Conservation (phyloP, 1,140 invertebrate species). For the Trachelipus rathkii region DNA sequence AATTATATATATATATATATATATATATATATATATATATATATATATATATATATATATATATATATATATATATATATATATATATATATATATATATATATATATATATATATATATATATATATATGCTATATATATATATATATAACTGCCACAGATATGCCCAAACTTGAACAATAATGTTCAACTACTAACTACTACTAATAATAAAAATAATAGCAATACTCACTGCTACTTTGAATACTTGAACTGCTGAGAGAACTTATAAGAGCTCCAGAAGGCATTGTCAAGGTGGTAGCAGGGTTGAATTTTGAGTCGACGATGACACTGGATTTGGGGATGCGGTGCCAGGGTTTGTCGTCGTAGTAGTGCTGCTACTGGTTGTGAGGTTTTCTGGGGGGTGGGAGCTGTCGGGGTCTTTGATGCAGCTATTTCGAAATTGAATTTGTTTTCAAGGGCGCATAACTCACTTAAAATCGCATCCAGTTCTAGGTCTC, state of each 20-base stretch:
- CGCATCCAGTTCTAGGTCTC: conserved; percentile 91
- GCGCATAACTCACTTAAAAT: conserved; percentile 90
- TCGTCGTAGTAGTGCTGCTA: too few species aligned
- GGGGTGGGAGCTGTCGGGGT: background rate
- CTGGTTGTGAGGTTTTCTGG: too few species aligned
- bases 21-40: conserved; percentile 20
- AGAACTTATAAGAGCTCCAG: background rate
- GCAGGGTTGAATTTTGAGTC: background rate
- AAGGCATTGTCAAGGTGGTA: conserved; percentile 12
- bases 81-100: conserved; percentile 24
- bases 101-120: too few species aligned
- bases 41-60: conserved; percentile 22
- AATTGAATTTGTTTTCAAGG: conserved; percentile 73
- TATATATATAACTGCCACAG: too few species aligned
- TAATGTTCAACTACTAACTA: background rate
- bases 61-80: conserved; percentile 25
- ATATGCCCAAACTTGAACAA: too few species aligned
- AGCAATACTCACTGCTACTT: background rate
- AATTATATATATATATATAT: conserved; percentile 23
- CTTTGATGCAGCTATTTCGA: conserved; percentile 48
- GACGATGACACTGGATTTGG: background rate
- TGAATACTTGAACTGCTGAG: background rate
- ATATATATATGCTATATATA: too few species aligned
- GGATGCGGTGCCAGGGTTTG: too few species aligned
- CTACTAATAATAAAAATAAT: conserved; percentile 19